Base-by-base conservation (phyloP, 2,797 vertebrate species). In the Tokudaia tokunoshimensis region DNA sequence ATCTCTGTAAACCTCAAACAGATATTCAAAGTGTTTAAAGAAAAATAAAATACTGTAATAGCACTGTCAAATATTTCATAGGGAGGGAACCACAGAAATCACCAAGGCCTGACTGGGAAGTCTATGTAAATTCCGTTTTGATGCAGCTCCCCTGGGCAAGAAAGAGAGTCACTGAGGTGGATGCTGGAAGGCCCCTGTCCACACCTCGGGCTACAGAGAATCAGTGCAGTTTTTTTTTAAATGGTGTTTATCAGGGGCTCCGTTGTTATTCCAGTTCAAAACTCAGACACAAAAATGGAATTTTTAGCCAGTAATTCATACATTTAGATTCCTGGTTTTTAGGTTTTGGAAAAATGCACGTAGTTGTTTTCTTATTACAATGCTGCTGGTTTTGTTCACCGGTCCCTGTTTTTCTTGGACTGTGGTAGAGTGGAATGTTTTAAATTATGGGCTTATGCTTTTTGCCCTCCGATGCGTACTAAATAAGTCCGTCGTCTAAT, bases 331-430 rank as follows among this genome's bases (percentile, higher is more conserved):
- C 97, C 96, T 98, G 98, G 98, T 98, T 98, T 98, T 98, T 98
- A 98, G 98, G 98, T 98, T 98, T 91, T 98, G 98, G 98, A 98
- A 98, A 99, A 98, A 98, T 98, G 98, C 98, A 99, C 98, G 98
- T 98, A 98, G 98, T 99, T 98, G 98, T 99, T 99, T 99, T 99
- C 98, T 98, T 98, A 98, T 98, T 99, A 98, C 98, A 99, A 98
- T 98, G 98, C 98, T 98, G 98, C 98, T 98, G 98, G 98, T 98
- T 99, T 98, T 98, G 98, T 98, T 99, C 98, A 98, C 98, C 87
- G 96, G 97, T 98, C 97, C 95, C 4, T 99, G 98, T 98, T 99
- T 98, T 99, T 99, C 98, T 99, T 99, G 98, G 99, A 99, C 97
- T 98, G 98, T 94, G 98, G 98, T 97, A 76, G 96, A 96, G 96